Evolutionary conservation across 2,888 invertebrate species (phyloP), one percentile per base, ranked within the genome.

Genomic region (Hermaeophaga mercurialis): DNA sequence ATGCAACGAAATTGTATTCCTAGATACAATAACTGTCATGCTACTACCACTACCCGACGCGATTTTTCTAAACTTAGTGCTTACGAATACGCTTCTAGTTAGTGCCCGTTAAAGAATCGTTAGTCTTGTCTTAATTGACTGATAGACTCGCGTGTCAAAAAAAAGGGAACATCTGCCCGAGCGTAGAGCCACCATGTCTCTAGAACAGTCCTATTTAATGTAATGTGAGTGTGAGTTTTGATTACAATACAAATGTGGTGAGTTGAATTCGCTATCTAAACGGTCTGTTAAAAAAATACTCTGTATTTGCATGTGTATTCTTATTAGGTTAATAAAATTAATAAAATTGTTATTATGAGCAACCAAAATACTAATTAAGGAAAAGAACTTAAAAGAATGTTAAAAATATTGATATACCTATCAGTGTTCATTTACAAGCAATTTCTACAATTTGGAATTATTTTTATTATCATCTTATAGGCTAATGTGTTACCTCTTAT

Each of bases 131-230:
- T 39, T 49, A 49, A 48, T 53, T 24, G 34, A 43, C 44, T n/a
- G 34, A 44, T 26, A 31, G 41, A 12, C 19, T 34, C 18, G 34
- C 14, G 36, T 24, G 22, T 48, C 8, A 39, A 33, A 49, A 50
- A 31, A 54, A 39, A 45, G 54, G 38, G 46, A 47, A 54, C 58
- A 58, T 47, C 58, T 58, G 58, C 44, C 52, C 24, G 14, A 38
- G 17, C 24, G n/a, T 11, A 39, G 36, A 44, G 43, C 58, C 44
- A 49, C 45, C 48, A 54, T 45, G 58, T 36, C 39, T 49, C 19
- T 49, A 48, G 44, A 58, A 49, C 44, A 41, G 44, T 39, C 38
- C 44, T 28, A 26, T 14, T 49, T 50, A 49, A 38, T 45, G 8
- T 49, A 36, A 36, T 38, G 53, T 9, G 6, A 34, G 24, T 19